Percentiles rank a stretch among this genome's conserved stretches.
Conservation (phyloP, 2,888 invertebrate species). For the Gymnosoma rotundatum region DNA sequence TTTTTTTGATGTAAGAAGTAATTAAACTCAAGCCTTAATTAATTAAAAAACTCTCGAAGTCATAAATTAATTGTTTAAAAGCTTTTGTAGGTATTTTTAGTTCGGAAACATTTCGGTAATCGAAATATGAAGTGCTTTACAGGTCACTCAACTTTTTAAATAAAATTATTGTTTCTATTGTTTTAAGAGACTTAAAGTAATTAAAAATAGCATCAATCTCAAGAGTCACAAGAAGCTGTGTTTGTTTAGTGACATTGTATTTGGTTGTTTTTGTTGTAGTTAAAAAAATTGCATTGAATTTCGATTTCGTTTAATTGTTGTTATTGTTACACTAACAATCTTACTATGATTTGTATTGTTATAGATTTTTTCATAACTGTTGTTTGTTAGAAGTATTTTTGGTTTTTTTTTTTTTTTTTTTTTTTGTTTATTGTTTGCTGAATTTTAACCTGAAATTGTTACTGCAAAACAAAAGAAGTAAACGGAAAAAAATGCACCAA, state of each 20-base stretch:
- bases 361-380: slow-evolving; percentile 43
- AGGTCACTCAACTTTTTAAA: too few relatives aligned
- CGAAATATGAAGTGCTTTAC: too few relatives aligned
- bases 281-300: slow-evolving; percentile 50
- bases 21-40: too few relatives aligned
- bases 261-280: neutral
- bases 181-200: too few relatives aligned
- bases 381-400: slow-evolving; percentile 12
- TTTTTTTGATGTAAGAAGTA: too few relatives aligned
- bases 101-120: too few relatives aligned
- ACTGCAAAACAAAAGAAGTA: slow-evolving; percentile 11
- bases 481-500: slow-evolving; percentile 1
- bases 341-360: slow-evolving; percentile 25
- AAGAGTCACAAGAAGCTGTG: neutral
- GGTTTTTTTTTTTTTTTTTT: neutral
- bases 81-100: too few relatives aligned
- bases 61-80: too few relatives aligned
- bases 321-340: neutral
- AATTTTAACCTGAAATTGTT: neutral
- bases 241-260: too few relatives aligned
- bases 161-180: too few relatives aligned
- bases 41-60: too few relatives aligned
- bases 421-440: neutral
- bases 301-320: slow-evolving; percentile 64
- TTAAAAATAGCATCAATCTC: too few relatives aligned